These are phyloP conservation scores for Turnix velox DNA, from an alignment of 2,113 vertebrate genomes.

Conservation along the genomic window DNA sequence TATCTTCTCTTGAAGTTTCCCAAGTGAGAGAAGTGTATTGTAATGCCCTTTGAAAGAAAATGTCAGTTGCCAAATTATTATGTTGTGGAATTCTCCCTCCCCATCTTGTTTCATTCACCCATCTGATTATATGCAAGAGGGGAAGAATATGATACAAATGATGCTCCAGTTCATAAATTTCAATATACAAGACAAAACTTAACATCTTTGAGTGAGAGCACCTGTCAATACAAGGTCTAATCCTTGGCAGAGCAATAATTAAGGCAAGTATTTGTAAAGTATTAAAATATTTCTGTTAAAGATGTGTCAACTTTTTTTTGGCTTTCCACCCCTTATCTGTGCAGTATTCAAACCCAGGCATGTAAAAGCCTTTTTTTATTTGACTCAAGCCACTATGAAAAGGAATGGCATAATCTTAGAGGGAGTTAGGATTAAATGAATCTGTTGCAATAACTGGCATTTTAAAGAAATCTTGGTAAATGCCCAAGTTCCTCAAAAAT, in stretches of 20 bases:
- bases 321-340: background rate
- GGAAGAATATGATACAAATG: background rate
- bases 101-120: background rate
- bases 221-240: background rate
- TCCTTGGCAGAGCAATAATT: background rate
- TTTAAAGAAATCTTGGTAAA: background rate
- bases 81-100: constrained; percentile 24
- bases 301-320: background rate
- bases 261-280: background rate
- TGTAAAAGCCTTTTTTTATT: background rate
- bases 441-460: background rate
- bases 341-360: background rate
- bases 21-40: constrained; percentile 70
- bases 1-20: constrained; percentile 79
- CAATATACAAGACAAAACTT: background rate
- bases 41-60: constrained; percentile 72
- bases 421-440: background rate
- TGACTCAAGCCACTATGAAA: background rate
- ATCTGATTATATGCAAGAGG: background rate
- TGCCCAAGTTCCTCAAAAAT: background rate
- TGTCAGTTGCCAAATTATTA: constrained; percentile 40
- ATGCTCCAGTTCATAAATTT: background rate
- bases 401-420: background rate
- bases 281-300: background rate
- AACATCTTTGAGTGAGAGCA: background rate